Evolutionary conservation across 1,140 invertebrate species (phyloP).

Genomic region (Littorina saxatilis): DNA sequence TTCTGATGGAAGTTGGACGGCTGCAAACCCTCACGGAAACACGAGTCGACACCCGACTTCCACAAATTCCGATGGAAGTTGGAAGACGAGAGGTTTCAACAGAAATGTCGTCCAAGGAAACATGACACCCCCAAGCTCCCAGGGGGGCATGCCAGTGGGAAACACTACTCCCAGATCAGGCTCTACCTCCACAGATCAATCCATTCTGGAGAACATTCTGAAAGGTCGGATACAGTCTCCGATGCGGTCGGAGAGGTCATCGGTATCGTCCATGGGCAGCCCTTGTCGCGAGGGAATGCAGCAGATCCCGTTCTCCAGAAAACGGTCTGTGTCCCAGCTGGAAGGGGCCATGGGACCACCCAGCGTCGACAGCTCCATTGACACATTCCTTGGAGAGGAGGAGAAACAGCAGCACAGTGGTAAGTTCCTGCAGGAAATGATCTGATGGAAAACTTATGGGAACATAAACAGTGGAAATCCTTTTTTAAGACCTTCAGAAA

Average conservation of each 20-base stretch:
- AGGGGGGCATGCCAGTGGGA: background rate
- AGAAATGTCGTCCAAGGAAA: too few species aligned
- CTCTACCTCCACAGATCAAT: background rate
- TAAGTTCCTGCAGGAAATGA: background rate
- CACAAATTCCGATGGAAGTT: too few species aligned
- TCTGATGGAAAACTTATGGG: too few species aligned
- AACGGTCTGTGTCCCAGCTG: background rate
- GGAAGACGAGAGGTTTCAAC: too few species aligned
- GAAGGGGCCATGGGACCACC: background rate
- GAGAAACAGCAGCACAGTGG: background rate
- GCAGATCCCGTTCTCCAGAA: background rate
- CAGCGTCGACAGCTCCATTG: background rate
- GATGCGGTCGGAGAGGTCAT: background rate
- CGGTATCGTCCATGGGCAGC: background rate
- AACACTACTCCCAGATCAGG: background rate
- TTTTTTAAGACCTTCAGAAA: too few species aligned
- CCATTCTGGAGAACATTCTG: conserved; percentile 35
- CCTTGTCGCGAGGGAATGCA: background rate
- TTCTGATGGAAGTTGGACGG: too few species aligned
- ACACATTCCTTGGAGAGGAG: background rate
- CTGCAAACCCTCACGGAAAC: too few species aligned
- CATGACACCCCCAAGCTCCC: background rate
- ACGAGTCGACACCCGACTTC: too few species aligned
- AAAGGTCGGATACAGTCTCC: conserved; percentile 24
- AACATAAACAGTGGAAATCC: too few species aligned